phyloP scores from a whole-genome alignment of 2,113 vertebrate genomes.

The Chaetura pelagica region DNA sequence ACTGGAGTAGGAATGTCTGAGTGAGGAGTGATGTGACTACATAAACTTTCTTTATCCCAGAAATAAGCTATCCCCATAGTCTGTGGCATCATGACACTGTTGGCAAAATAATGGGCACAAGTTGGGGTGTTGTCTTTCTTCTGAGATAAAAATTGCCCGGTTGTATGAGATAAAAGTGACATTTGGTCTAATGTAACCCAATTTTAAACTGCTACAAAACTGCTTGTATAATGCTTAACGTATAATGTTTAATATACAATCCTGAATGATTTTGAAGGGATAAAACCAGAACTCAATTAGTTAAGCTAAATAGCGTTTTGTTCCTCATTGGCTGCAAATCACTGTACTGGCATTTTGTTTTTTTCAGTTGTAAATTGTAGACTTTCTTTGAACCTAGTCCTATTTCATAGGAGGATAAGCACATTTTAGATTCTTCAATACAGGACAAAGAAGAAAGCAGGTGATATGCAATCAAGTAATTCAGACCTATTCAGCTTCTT shows the following conservation, averaged over 20 bases:
- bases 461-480: background rate
- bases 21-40: background rate
- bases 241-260: background rate
- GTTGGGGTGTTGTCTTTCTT: background rate
- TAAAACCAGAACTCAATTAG: background rate
- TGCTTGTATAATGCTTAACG: accelerated
- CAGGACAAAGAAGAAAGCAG: background rate
- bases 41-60: background rate
- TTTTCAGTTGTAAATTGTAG: background rate
- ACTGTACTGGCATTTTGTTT: background rate
- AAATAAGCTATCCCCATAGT: background rate
- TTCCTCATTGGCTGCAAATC: background rate
- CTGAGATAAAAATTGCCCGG: background rate
- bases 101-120: background rate
- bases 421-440: background rate
- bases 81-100: background rate
- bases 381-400: background rate
- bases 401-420: background rate
- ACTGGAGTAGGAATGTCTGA: background rate
- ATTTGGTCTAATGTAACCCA: background rate
- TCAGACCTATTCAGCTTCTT: constrained; percentile 9
- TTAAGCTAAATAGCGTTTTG: background rate
- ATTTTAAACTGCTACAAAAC: background rate
- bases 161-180: background rate
- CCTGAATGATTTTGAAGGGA: background rate